phyloP scores from a whole-genome alignment of 1,140 invertebrate species.

The Bicyclus anynana region DNA sequence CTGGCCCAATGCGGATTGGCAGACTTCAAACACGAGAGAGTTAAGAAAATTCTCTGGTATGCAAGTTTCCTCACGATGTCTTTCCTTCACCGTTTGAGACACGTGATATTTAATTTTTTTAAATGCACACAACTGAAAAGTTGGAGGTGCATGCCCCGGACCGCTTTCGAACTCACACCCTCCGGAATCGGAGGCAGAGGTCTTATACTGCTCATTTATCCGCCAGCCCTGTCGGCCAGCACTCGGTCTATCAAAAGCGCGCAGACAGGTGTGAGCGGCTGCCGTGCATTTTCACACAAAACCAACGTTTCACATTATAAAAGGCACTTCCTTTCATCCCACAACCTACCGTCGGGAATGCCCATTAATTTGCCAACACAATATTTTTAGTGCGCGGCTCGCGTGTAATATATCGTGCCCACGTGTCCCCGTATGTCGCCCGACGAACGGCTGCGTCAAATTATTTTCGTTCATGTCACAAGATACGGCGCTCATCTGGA shows the following conservation, averaged over 20 bases:
- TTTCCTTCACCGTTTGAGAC: too few species aligned
- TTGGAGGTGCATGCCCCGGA: too few species aligned
- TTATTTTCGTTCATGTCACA: slow-evolving; percentile 77
- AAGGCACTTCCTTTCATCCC: slow-evolving; percentile 76
- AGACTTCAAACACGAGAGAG: too few species aligned
- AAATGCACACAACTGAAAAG: too few species aligned
- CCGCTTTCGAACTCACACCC: too few species aligned
- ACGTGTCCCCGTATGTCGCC: slow-evolving; percentile 75
- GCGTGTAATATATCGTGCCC: slow-evolving; percentile 76
- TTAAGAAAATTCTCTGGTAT: too few species aligned
- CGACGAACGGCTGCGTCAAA: slow-evolving; percentile 73
- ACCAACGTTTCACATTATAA: slow-evolving; percentile 74
- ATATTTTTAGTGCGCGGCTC: slow-evolving; percentile 76
- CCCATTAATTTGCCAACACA: slow-evolving; percentile 77
- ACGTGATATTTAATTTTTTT: too few species aligned
- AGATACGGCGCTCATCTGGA: slow-evolving; percentile 75
- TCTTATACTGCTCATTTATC: too few species aligned
- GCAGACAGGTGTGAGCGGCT: slow-evolving; percentile 71
- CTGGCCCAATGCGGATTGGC: too few species aligned
- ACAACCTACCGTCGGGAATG: slow-evolving; percentile 72
- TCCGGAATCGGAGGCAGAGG: too few species aligned
- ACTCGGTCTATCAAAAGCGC: slow-evolving; percentile 39
- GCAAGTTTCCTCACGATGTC: too few species aligned
- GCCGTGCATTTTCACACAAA: slow-evolving; percentile 73
- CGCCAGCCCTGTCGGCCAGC: slow-evolving; percentile 18